Base-by-base conservation (phyloP, 1,140 invertebrate species). In the Polyergus mexicanus region DNA sequence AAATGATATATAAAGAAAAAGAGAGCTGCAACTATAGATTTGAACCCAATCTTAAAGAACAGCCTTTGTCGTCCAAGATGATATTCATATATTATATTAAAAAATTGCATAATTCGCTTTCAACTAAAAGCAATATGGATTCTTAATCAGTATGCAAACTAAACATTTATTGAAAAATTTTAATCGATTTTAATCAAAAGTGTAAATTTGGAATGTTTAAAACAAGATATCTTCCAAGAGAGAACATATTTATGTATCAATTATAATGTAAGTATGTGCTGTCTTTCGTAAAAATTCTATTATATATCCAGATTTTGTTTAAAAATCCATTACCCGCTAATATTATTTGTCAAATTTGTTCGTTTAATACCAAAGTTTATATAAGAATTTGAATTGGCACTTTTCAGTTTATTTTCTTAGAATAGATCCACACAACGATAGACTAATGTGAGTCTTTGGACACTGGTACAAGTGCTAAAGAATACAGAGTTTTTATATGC, bases 21-120 rank as follows among this genome's bases (percentile, higher is more conserved):
- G 11, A 41, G 16, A 71, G 35, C 10, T 63, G 63, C 76, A 41
- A 80, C 35, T 81, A 72, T 62, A 60, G 19, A 51, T 51, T 51
- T 11, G 35, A 60, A 44, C 22, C 11, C 16, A 35, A 56, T 80
- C 35, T 72, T 72, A 60, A 38, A 58, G 16, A 72, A 35, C 3
- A 60, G 13, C 19, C 13, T 72, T 58, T 81, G 25, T 25, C 78
- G 62, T 47, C 44, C 8, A 44, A 81, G 22, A 60, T 16, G 25
- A 83, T 38, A 72, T 44, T 13, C 25, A 44, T 32, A 81, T 60
- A 72, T 74, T 32, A 81, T 60, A 72, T 74, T 72, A 72, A 72
- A 72, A 72, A 60, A 13, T 71, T 51, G 51, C 32, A 69, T 71
- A 25, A 56, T 41, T n/a, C 47, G n/a, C 38, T 72, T 28, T 72